A percentile compares a stretch with the other conserved stretches of the same genome.
Evolutionary conservation across 2,888 invertebrate genomes (phyloP).

Genomic region (Parnassius smintheus): DNA sequence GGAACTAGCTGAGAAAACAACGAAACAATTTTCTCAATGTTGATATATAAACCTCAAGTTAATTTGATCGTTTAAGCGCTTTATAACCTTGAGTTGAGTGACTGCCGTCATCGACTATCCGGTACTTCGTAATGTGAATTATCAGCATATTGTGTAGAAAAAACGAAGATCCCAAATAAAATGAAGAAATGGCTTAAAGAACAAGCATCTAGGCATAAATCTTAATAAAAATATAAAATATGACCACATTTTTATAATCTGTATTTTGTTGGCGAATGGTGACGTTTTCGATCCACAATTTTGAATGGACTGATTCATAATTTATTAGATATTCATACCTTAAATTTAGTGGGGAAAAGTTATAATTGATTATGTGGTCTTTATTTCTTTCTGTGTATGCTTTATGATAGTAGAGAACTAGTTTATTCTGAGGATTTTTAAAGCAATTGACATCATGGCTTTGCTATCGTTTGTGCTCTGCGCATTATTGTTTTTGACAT

Average conservation of each 20-base stretch:
- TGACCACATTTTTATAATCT: constrained; percentile 23
- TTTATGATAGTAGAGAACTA: constrained; percentile 43
- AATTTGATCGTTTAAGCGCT: no score
- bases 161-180: no score
- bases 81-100: no score
- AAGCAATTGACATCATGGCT: constrained; percentile 56
- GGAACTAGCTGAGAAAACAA: no score
- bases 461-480: constrained; percentile 59
- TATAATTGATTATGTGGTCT: constrained; percentile 57
- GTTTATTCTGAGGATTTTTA: constrained; percentile 39
- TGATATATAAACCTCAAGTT: no score
- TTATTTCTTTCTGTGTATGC: constrained; percentile 32
- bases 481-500: constrained; percentile 68
- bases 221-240: background rate
- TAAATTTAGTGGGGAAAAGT: constrained; percentile 31
- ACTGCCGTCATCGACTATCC: no score
- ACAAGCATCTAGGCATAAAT: no score
- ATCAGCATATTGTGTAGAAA: no score
- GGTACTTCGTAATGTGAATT: no score
- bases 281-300: constrained; percentile 37
- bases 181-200: no score
- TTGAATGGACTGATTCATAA: constrained; percentile 30
- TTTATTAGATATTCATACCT: constrained; percentile 25
- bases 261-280: constrained; percentile 27
- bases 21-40: no score